Conservation (phyloP, 2,888 invertebrate genomes). For the Dinocampus coccinellae region DNA sequence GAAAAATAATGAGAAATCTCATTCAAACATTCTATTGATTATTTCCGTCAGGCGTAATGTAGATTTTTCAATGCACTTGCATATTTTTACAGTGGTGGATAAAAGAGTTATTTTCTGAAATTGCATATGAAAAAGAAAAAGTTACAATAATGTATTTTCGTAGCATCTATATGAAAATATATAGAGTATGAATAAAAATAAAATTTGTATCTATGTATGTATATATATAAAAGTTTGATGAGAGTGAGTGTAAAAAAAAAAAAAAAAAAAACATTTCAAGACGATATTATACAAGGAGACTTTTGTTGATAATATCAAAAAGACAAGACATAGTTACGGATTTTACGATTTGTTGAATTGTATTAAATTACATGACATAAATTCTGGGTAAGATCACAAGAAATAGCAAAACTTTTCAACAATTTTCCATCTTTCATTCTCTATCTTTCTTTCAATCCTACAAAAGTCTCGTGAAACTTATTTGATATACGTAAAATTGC, state of each 20-base stretch:
- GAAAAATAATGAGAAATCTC: neutral
- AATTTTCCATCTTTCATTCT: neutral
- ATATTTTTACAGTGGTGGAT: neutral
- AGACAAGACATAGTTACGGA: neutral
- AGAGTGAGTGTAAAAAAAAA: neutral
- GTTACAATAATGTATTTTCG: neutral
- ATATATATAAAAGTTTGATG: too few species aligned
- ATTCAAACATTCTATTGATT: neutral
- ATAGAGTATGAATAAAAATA: neutral
- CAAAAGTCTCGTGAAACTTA: neutral
- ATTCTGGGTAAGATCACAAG: neutral
- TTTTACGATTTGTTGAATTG: slow-evolving; percentile 26
- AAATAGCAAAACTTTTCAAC: neutral
- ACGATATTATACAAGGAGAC: neutral
- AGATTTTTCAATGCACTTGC: neutral
- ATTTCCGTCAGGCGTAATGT: neutral
- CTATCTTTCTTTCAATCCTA: neutral
- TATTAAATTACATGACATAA: slow-evolving; percentile 21
- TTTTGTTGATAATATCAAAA: neutral
- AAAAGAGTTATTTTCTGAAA: neutral
- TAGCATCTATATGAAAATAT: neutral
- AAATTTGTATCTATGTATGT: neutral
- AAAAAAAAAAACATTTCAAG: neutral
- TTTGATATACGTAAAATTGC: neutral
- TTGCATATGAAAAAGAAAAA: neutral